These are phyloP conservation scores for Diaprepes abbreviatus DNA, from an alignment of 2,888 invertebrate species.

Conservation along the genomic window DNA sequence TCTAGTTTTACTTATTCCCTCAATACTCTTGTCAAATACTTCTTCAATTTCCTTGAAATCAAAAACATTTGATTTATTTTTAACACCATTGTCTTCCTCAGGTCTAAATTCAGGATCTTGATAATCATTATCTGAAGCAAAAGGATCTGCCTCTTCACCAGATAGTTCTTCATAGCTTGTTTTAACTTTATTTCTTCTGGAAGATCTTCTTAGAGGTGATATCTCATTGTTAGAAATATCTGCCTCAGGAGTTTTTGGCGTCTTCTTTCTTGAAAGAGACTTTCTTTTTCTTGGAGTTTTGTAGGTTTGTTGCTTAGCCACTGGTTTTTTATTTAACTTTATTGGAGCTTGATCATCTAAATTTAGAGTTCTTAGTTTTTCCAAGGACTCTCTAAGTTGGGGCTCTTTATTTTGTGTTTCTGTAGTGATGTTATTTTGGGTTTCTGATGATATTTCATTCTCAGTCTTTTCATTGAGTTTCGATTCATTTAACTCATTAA, in stretches of 20 bases:
- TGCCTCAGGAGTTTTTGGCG: neutral
- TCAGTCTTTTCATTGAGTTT: neutral
- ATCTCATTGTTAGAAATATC: neutral
- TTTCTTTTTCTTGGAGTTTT: constrained; percentile 15
- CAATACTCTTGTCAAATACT: constrained; percentile 18
- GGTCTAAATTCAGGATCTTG: constrained; percentile 58
- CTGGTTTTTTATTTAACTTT: constrained; percentile 4
- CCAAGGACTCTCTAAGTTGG: neutral
- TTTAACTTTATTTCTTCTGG: constrained; percentile 54
- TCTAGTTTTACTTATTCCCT: constrained; percentile 11
- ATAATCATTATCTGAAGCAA: constrained; percentile 57
- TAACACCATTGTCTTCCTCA: constrained; percentile 28
- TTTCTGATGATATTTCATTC: neutral
- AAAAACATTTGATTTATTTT: constrained; percentile 19
- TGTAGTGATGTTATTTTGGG: constrained; percentile 12
- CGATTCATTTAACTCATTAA: neutral
- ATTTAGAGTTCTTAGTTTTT: neutral
- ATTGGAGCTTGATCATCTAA: constrained; percentile 1
- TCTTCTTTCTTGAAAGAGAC: neutral
- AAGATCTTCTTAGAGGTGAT: constrained; percentile 51
- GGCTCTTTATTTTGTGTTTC: constrained; percentile 5
- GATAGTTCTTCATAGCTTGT: constrained; percentile 56
- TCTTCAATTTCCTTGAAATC: constrained; percentile 33
- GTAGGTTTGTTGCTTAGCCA: constrained; percentile 8
- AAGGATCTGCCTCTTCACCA: constrained; percentile 58